Evolutionary conservation across 1,140 invertebrate species (phyloP), one percentile per base, ranked within the genome.

Genomic region (Eumaeus atala): DNA sequence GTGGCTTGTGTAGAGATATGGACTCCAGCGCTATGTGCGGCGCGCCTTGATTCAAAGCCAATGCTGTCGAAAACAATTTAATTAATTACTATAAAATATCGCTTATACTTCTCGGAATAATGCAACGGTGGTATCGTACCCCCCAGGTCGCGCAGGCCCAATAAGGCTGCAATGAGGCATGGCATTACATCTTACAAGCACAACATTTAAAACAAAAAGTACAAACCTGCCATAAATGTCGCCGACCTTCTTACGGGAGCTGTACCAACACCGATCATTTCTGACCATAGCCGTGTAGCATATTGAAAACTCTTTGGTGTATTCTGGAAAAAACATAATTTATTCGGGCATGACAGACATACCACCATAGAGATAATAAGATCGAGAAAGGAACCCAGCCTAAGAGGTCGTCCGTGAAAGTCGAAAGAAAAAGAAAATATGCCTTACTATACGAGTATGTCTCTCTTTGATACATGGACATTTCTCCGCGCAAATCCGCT

Each of bases 11-110:
- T 18, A 64, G 58, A 1, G 88, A 71, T 16, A 94, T 56, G 21
- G 94, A 87, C 87, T 95, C 94, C 10, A 94, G 61, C 3, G 92
- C 91, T 34, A 92, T 64, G 17, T 92, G 88, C 37, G 93, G 91
- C 48, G 87, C 75, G 47, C 91, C 90, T 73, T 94, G 92, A 34
- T 91, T 92, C 14, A 95, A 62, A 17, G 93, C 92, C 34, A 95
- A 67, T 9, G 67, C 89, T 73, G 89, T 77, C 69, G 72, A 91
- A 91, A 1, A 88, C 77, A 7, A 87, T 54, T 71, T 89, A 89
- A 34, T 48, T 44, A 21, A 48, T 58, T n/a, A n/a, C n/a, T 51
- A 55, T 49, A 50, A 34, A 36, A 37, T 17, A n/a, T n/a, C n/a
- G n/a, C n/a, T n/a, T n/a, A n/a, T n/a, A n/a, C n/a, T n/a, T n/a